phyloP scores from a whole-genome alignment of 1,140 invertebrate genomes.

The Anastatus disparis region DNA sequence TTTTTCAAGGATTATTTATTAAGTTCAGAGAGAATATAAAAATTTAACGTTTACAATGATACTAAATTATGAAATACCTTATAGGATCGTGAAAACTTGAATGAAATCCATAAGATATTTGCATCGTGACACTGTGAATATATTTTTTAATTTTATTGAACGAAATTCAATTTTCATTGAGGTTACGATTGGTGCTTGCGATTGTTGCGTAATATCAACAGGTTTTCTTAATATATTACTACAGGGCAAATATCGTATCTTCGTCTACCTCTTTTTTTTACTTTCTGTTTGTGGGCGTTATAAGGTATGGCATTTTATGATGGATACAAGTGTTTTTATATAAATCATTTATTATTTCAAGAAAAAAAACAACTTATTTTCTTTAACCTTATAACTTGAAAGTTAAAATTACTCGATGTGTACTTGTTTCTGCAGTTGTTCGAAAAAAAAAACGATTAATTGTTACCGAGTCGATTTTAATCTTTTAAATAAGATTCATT shows the following conservation, averaged over 20 bases:
- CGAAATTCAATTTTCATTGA: conserved; percentile 24
- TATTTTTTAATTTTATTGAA: no score
- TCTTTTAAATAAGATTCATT: conserved; percentile 31
- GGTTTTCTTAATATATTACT: conserved; percentile 24
- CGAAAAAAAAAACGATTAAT: conserved; percentile 31
- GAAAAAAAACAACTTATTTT: conserved; percentile 5
- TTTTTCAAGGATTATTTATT: no score
- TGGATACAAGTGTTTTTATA: conserved; percentile 31
- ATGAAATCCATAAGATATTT: neutral
- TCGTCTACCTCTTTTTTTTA: conserved; percentile 12
- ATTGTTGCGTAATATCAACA: conserved; percentile 29
- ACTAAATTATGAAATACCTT: no score
- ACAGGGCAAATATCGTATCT: conserved; percentile 29
- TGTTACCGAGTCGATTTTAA: conserved; percentile 22
- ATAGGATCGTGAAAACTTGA: no score
- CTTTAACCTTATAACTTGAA: neutral
- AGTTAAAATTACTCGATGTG: conserved; percentile 11
- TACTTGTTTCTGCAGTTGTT: conserved; percentile 24
- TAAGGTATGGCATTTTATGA: conserved; percentile 8
- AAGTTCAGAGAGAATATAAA: no score
- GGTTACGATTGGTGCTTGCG: neutral
- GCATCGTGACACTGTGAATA: neutral
- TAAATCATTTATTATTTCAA: conserved; percentile 38
- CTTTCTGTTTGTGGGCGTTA: conserved; percentile 33
- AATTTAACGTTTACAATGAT: no score